Conservation (phyloP, 2,797 vertebrate species). For the Hoplostethus mediterraneus region DNA sequence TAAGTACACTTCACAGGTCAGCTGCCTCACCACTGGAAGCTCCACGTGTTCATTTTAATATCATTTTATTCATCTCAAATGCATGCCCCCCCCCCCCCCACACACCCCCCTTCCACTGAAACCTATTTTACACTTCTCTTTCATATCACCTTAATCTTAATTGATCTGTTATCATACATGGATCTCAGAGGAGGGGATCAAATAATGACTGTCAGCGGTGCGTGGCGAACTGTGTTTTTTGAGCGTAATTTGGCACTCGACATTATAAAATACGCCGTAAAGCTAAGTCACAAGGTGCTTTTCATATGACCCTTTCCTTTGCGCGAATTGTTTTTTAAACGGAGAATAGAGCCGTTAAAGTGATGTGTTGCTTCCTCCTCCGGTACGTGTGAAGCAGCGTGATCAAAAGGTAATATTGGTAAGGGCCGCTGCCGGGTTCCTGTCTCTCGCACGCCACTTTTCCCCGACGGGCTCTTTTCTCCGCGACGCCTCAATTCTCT, state of each 20-base stretch:
- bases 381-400: constrained; percentile 65
- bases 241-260: constrained; percentile 72
- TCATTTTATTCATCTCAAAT: constrained; percentile 74
- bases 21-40: constrained; percentile 28
- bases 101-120: constrained; percentile 69
- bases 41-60: constrained; percentile 65
- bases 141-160: constrained; percentile 82
- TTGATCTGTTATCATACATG: constrained; percentile 77
- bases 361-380: constrained; percentile 71
- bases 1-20: constrained; percentile 58
- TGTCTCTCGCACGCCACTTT: constrained; percentile 47
- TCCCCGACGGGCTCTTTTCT: constrained; percentile 60
- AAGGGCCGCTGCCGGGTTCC: constrained; percentile 38
- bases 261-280: constrained; percentile 76
- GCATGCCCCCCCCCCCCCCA: constrained; percentile 49
- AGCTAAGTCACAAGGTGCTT: constrained; percentile 77
- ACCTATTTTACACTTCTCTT: constrained; percentile 76
- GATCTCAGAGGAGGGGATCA: constrained; percentile 78
- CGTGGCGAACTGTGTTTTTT: constrained; percentile 73
- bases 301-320: constrained; percentile 74
- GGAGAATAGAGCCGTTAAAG: constrained; percentile 72
- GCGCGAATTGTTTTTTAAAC: constrained; percentile 66
- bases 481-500: constrained; percentile 57
- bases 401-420: constrained; percentile 74
- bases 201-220: constrained; percentile 68